These are phyloP conservation scores for Silurus glanis DNA, from an alignment of 2,113 vertebrate species.

Conservation along the genomic window DNA sequence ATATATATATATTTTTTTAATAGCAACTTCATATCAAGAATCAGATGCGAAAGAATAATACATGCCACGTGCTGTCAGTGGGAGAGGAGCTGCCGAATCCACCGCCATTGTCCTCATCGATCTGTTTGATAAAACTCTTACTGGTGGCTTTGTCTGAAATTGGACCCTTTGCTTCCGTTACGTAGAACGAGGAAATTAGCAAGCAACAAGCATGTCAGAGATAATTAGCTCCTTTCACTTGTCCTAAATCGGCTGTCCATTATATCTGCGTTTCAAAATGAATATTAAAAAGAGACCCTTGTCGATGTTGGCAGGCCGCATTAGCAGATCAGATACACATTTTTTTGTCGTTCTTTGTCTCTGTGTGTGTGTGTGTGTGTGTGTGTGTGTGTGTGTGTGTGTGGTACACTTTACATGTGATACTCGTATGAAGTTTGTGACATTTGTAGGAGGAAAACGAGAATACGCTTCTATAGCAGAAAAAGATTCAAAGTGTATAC, in stretches of 20 bases:
- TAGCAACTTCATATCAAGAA: background rate
- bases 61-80: background rate
- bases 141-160: background rate
- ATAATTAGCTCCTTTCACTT: constrained; percentile 85
- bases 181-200: constrained; percentile 93
- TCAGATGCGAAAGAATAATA: background rate
- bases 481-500: too few relatives aligned
- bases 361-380: background rate
- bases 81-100: background rate
- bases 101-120: background rate
- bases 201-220: constrained; percentile 86
- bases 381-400: background rate
- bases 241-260: constrained; percentile 82
- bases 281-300: constrained; percentile 79
- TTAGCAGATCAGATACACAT: constrained; percentile 92
- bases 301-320: constrained; percentile 88
- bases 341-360: constrained; percentile 67
- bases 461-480: background rate
- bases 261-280: constrained; percentile 90
- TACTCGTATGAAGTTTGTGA: background rate
- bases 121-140: background rate
- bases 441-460: background rate
- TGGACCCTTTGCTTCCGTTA: constrained; percentile 66
- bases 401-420: background rate
- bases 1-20: background rate